Percentiles rank a stretch among this genome's conserved stretches.
These are phyloP conservation scores for Ommatoiulus sabulosus DNA, from an alignment of 2,888 invertebrate genomes.

Conservation along the genomic window DNA sequence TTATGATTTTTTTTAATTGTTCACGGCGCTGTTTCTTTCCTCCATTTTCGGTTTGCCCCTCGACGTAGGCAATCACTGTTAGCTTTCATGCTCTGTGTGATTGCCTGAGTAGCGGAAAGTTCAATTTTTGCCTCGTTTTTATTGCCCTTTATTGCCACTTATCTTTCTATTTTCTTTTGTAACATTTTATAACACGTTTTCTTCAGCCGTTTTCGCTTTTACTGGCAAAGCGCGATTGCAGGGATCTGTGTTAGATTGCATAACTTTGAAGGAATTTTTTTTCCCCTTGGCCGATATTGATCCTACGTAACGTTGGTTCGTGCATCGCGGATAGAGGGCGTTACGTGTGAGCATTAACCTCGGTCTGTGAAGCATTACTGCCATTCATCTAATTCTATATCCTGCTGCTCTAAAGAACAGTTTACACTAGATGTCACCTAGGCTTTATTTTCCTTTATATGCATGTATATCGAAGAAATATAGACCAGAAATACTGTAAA, in stretches of 20 bases:
- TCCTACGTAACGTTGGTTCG: neutral
- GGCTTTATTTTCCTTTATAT: neutral
- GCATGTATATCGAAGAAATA: too few relatives aligned
- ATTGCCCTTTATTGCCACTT: neutral
- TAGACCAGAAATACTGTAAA: too few relatives aligned
- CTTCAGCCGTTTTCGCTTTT: neutral
- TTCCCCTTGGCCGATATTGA: neutral
- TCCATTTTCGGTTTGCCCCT: neutral
- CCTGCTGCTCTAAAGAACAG: neutral
- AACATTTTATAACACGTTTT: constrained; percentile 30
- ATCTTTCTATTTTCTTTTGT: constrained; percentile 37
- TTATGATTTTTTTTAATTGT: constrained; percentile 11
- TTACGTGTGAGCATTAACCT: neutral
- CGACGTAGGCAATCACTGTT: neutral
- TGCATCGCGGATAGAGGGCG: neutral
- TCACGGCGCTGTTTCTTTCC: neutral
- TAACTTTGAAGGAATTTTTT: constrained; percentile 3
- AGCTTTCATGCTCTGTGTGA: neutral
- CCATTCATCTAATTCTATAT: neutral
- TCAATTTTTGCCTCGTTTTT: neutral
- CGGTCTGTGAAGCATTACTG: neutral
- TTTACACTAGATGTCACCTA: neutral
- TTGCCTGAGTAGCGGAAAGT: neutral
- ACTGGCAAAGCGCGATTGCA: neutral
- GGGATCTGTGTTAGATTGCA: neutral